A percentile compares a stretch with the other conserved stretches of the same genome.
Conservation (phyloP, 2,888 invertebrate species). For the Cancer borealis region DNA sequence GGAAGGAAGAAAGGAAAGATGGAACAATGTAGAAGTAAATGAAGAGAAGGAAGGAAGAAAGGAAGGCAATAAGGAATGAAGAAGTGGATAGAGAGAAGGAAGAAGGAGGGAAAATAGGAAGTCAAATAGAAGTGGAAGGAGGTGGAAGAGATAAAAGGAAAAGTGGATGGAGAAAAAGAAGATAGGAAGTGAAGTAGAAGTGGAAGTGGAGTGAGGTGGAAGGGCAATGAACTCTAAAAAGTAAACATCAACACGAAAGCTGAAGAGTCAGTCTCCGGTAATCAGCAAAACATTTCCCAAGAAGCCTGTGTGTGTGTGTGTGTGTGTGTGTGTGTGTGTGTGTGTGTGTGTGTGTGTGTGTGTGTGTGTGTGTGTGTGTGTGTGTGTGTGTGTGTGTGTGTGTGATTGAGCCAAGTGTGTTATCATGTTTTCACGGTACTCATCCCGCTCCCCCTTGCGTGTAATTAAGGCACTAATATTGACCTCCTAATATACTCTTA, state of each 20-base stretch:
- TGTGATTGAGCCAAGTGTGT: not conserved
- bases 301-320: not conserved
- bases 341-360: constrained; percentile 4
- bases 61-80: not conserved
- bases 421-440: not conserved
- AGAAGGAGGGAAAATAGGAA: too few species aligned
- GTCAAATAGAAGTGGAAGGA: too few species aligned
- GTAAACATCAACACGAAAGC: not conserved
- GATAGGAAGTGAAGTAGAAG: not conserved
- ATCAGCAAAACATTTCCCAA: not conserved
- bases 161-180: not conserved
- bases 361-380: not conserved
- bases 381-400: not conserved
- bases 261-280: not conserved
- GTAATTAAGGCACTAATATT: not conserved
- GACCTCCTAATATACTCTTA: not conserved
- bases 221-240: not conserved
- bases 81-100: too few species aligned
- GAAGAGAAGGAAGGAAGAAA: not conserved
- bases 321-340: not conserved
- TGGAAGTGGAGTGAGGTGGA: too few species aligned
- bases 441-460: not conserved
- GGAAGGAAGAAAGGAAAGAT: not conserved
- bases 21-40: too few species aligned
- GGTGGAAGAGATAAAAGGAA: too few species aligned